Percentiles rank a stretch among this genome's conserved stretches.
Evolutionary conservation across 2,888 invertebrate genomes (phyloP).

Genomic region (Acanthosepion esculentum): DNA sequence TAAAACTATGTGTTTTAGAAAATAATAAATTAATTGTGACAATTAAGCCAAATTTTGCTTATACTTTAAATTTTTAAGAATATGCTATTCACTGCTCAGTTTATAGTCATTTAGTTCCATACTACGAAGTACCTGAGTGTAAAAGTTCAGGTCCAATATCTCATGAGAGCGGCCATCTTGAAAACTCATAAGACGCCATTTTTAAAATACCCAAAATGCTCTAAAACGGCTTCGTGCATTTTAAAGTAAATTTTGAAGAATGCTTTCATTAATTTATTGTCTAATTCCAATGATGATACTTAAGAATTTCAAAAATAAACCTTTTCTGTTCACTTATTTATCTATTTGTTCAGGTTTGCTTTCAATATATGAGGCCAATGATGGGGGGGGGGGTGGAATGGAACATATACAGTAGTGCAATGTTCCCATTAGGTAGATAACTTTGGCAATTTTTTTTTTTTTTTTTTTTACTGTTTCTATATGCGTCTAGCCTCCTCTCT

Average conservation of each 20-base stretch:
- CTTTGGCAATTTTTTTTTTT: not conserved
- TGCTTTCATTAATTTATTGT: not conserved
- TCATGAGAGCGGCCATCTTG: not conserved
- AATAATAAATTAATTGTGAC: not conserved
- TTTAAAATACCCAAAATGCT: not conserved
- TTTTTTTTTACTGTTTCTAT: not conserved
- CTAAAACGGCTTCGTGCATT: not conserved
- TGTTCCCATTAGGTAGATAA: not conserved
- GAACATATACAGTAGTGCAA: not conserved
- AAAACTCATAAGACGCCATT: not conserved
- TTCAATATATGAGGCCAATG: not conserved
- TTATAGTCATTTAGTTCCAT: not conserved
- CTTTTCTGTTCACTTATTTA: not conserved
- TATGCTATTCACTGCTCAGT: not conserved
- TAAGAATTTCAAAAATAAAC: not conserved
- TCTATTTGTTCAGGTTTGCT: not conserved
- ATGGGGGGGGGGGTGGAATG: not conserved
- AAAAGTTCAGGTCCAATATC: not conserved
- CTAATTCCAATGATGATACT: not conserved
- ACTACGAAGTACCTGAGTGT: not conserved
- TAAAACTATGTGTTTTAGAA: not conserved
- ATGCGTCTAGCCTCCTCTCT: too few relatives aligned
- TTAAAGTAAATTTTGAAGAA: constrained; percentile 11
- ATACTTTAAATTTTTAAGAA: not conserved
- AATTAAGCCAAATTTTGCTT: not conserved